Evolutionary conservation across 2,113 vertebrate genomes (phyloP).

Genomic region (Burhinus bistriatus): DNA sequence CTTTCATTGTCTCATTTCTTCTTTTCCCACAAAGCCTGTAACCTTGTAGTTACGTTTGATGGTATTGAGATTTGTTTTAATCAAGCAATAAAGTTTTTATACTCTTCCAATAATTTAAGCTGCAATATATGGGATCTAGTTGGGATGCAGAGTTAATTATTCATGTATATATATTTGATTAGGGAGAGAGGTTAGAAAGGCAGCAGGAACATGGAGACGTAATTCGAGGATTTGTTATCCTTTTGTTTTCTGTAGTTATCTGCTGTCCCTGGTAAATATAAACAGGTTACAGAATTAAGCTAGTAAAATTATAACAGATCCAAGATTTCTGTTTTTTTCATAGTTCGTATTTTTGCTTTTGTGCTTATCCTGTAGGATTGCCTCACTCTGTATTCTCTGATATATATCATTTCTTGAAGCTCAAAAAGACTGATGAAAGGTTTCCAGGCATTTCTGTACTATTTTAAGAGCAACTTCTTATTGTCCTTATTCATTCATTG

Average conservation of each 20-base stretch:
- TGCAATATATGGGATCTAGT: neutral
- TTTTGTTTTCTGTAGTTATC: neutral
- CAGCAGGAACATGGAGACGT: neutral
- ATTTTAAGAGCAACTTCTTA: conserved; percentile 1
- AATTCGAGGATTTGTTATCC: neutral
- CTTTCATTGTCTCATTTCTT: neutral
- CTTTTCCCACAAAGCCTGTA: neutral
- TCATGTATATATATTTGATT: neutral
- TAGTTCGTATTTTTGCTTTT: neutral
- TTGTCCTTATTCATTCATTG: neutral
- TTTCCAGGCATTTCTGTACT: neutral
- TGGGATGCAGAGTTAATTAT: neutral
- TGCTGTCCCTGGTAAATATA: neutral
- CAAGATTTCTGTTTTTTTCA: neutral
- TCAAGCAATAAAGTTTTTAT: neutral
- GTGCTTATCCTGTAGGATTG: neutral
- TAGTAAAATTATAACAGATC: neutral
- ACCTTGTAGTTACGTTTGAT: neutral
- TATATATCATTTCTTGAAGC: neutral
- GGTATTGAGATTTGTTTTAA: neutral
- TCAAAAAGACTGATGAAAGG: neutral
- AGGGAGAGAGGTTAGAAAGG: neutral
- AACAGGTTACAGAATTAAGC: neutral
- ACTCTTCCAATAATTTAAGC: neutral
- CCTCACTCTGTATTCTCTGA: neutral